Conservation (phyloP, 2,797 vertebrate genomes). For the Epinephelus awoara region DNA sequence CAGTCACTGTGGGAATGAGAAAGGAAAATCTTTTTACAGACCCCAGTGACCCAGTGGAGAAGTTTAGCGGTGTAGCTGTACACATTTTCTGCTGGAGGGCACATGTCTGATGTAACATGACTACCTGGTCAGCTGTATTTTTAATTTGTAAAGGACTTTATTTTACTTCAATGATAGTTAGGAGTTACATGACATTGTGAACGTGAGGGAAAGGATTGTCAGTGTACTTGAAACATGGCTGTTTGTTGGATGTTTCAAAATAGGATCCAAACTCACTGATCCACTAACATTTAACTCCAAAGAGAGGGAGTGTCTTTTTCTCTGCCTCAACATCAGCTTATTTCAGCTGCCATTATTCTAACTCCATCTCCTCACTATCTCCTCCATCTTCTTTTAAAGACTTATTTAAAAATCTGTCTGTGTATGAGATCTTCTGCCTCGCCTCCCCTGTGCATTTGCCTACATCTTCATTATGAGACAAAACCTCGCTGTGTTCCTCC, state of each 20-base stretch:
- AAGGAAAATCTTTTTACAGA: neutral
- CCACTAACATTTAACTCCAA: conserved; percentile 1
- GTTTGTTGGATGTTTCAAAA: neutral
- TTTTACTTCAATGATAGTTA: neutral
- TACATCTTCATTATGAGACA: conserved; percentile 45
- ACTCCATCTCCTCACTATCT: neutral
- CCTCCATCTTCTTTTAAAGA: conserved; percentile 3
- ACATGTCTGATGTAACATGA: neutral
- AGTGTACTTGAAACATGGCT: neutral
- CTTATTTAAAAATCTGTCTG: conserved; percentile 31
- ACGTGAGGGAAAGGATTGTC: neutral
- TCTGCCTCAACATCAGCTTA: neutral
- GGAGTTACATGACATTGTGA: neutral
- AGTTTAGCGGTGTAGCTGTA: neutral
- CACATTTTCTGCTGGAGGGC: neutral
- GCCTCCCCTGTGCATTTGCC: neutral
- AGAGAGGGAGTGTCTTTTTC: too few species aligned
- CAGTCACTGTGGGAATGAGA: neutral
- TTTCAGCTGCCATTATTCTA: neutral
- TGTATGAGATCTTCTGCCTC: neutral
- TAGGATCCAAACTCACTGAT: neutral
- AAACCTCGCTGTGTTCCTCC: conserved; percentile 3
- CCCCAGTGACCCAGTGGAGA: neutral
- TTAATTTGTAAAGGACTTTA: too few species aligned
- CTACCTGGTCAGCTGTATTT: neutral